These are phyloP conservation scores for Micoletzkya japonica DNA, from an alignment of 2,888 invertebrate species.

Conservation along the genomic window DNA sequence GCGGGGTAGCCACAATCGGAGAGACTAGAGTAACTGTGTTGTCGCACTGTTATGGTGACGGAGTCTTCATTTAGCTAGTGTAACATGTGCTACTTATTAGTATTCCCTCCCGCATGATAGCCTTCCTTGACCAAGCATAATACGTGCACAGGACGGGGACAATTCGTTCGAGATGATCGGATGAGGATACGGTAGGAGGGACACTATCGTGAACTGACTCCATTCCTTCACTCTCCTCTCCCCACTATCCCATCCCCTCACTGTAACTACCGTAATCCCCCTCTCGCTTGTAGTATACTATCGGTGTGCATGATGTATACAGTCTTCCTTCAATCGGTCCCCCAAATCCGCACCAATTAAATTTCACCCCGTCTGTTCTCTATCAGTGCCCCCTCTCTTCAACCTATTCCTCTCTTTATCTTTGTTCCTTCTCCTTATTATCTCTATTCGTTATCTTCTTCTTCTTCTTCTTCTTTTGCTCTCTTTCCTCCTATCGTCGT, in stretches of 20 bases:
- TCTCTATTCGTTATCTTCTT: neutral
- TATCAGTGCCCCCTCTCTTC: neutral
- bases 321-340: no score
- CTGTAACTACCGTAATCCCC: neutral
- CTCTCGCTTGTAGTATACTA: neutral
- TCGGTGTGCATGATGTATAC: neutral
- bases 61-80: no score
- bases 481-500: no score
- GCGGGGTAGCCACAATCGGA: no score
- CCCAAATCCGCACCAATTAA: no score
- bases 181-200: slow-evolving; percentile 6
- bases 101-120: no score
- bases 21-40: no score
- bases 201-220: neutral
- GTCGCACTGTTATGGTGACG: no score
- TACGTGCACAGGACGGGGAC: slow-evolving; percentile 22
- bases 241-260: neutral
- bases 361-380: no score
- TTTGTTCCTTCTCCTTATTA: neutral
- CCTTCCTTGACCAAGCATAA: no score
- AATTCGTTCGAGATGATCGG: slow-evolving; percentile 27
- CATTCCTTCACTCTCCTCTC: neutral
- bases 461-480: neutral
- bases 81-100: no score
- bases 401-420: neutral